A percentile compares a stretch with the other conserved stretches of the same genome.
These are phyloP conservation scores for Clarias gariepinus DNA, from an alignment of 2,113 vertebrate species.

Conservation along the genomic window DNA sequence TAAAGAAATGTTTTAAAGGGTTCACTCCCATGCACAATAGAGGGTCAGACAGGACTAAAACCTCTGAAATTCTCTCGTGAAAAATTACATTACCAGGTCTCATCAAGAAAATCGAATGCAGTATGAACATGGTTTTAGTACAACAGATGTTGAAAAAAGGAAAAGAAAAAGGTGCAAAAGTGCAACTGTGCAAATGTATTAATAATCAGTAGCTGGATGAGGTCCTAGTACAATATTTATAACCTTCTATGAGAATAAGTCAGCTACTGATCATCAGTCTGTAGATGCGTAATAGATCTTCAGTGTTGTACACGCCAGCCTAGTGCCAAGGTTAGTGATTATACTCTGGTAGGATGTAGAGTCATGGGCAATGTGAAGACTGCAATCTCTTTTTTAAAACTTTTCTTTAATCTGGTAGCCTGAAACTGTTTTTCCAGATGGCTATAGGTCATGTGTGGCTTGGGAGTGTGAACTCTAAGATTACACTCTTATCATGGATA, in stretches of 20 bases:
- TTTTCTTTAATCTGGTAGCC: conserved; percentile 20
- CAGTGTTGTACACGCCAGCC: not conserved
- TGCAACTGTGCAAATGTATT: conserved; percentile 1
- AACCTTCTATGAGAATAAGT: not conserved
- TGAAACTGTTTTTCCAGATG: not conserved
- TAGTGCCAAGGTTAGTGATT: not conserved
- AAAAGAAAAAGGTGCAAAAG: not conserved
- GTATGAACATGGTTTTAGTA: not conserved
- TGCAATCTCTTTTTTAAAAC: not conserved
- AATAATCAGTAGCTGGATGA: not conserved
- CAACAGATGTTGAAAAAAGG: not conserved
- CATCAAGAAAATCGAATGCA: not conserved
- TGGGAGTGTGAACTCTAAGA: not conserved
- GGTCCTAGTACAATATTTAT: not conserved
- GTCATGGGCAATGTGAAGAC: not conserved
- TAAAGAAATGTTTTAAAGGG: not conserved
- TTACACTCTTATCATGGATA: not conserved
- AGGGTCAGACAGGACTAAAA: not conserved
- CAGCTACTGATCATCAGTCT: not conserved
- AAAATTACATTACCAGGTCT: not conserved
- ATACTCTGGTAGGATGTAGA: not conserved
- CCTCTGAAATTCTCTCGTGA: not conserved
- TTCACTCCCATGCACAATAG: not conserved
- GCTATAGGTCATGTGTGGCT: conserved; percentile 12
- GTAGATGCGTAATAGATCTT: not conserved